These are phyloP conservation scores for Acanthis flammea DNA, from an alignment of 2,797 vertebrate genomes.

Conservation along the genomic window DNA sequence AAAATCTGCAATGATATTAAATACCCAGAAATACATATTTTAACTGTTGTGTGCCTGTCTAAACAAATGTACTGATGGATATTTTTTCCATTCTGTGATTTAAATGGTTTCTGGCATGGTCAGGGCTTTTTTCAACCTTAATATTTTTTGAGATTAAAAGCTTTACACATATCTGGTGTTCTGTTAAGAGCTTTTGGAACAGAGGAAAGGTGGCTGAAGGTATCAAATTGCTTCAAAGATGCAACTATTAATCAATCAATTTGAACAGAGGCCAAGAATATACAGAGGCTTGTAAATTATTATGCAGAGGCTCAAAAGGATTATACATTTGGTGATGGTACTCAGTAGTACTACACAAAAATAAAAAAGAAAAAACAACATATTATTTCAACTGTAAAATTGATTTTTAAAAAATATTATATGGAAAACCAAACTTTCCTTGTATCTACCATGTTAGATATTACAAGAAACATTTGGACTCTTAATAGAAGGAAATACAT, in stretches of 20 bases:
- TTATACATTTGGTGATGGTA: neutral
- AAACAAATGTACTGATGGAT: neutral
- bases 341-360: neutral
- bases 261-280: neutral
- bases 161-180: neutral
- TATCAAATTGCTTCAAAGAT: neutral
- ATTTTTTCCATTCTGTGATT: neutral
- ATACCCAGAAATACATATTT: neutral
- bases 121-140: neutral
- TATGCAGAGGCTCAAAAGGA: neutral
- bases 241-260: neutral
- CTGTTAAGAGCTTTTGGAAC: neutral
- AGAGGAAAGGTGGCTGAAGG: neutral
- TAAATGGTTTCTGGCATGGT: neutral
- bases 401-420: neutral
- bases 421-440: neutral
- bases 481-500: neutral
- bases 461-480: neutral
- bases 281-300: neutral
- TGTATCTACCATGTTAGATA: neutral
- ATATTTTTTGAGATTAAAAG: neutral
- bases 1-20: neutral
- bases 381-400: neutral
- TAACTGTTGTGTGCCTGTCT: neutral
- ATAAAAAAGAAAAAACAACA: accelerated